Evolutionary conservation across 2,888 invertebrate genomes (phyloP).

Genomic region (Melanchra persicariae): DNA sequence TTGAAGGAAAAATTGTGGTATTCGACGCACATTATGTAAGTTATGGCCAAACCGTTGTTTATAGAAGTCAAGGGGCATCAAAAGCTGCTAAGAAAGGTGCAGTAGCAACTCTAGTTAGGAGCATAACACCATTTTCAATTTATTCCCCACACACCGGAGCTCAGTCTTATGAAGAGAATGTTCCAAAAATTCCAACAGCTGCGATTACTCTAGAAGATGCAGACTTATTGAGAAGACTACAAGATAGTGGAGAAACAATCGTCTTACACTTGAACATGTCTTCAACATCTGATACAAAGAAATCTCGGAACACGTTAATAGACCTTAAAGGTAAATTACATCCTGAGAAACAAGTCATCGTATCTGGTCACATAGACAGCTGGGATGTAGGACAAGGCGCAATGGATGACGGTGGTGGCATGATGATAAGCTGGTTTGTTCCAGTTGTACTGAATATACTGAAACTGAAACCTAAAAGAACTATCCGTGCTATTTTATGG

Average conservation of each 20-base stretch:
- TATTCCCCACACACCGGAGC: conserved; percentile 94
- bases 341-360: conserved; percentile 91
- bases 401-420: conserved; percentile 96
- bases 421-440: conserved; percentile 95
- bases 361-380: conserved; percentile 96
- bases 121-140: conserved; percentile 94
- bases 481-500: conserved; percentile 94
- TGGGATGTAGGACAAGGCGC: conserved; percentile 98
- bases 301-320: conserved; percentile 93
- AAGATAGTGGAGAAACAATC: conserved; percentile 85
- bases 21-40: conserved; percentile 92
- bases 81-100: conserved; percentile 94
- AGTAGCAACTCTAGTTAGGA: conserved; percentile 93
- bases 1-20: conserved; percentile 94
- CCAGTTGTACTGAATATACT: conserved; percentile 92
- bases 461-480: conserved; percentile 92
- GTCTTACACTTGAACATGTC: conserved; percentile 91
- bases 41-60: conserved; percentile 92
- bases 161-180: conserved; percentile 90
- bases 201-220: conserved; percentile 95
- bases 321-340: conserved; percentile 91
- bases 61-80: conserved; percentile 92
- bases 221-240: conserved; percentile 92
- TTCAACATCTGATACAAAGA: conserved; percentile 89
- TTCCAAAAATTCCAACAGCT: conserved; percentile 93